Evolutionary conservation across 2,113 vertebrate species (phyloP).

Genomic region (Perognathus longimembris): DNA sequence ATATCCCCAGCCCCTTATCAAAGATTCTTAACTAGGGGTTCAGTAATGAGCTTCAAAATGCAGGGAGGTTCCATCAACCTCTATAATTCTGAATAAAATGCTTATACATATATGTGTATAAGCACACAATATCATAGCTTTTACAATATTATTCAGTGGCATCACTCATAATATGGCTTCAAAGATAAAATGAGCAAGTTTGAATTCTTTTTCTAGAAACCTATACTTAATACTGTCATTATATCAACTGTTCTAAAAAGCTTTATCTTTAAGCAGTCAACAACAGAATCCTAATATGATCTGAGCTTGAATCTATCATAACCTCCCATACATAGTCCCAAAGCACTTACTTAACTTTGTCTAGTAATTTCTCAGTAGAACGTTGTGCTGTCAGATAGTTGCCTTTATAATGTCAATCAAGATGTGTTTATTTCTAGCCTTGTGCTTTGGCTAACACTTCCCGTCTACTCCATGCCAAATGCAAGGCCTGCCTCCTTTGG

Average conservation of each 20-base stretch:
- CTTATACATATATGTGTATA: neutral
- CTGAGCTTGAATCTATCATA: neutral
- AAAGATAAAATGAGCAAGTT: neutral
- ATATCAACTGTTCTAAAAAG: neutral
- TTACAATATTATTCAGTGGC: neutral
- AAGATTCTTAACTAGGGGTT: conserved; percentile 4
- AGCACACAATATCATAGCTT: neutral
- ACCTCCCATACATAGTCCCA: neutral
- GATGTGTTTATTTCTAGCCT: neutral
- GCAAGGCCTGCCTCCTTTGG: neutral
- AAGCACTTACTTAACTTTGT: neutral
- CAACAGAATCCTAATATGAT: neutral
- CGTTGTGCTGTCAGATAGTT: neutral
- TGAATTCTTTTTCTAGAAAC: conserved; percentile 39
- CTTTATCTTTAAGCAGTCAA: conserved; percentile 47
- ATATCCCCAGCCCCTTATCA: no score
- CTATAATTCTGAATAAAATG: conserved; percentile 29
- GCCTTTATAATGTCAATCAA: neutral
- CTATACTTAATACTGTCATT: neutral
- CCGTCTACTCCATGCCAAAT: neutral
- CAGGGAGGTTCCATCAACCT: neutral
- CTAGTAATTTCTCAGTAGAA: neutral
- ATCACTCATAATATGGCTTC: neutral
- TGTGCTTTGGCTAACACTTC: neutral
- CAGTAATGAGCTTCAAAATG: neutral